Percentiles rank a stretch among this genome's conserved stretches.
Evolutionary conservation across 53 echinoderm and acorn worm genomes (phyloP).

Genomic region (Luidia sarsii): DNA sequence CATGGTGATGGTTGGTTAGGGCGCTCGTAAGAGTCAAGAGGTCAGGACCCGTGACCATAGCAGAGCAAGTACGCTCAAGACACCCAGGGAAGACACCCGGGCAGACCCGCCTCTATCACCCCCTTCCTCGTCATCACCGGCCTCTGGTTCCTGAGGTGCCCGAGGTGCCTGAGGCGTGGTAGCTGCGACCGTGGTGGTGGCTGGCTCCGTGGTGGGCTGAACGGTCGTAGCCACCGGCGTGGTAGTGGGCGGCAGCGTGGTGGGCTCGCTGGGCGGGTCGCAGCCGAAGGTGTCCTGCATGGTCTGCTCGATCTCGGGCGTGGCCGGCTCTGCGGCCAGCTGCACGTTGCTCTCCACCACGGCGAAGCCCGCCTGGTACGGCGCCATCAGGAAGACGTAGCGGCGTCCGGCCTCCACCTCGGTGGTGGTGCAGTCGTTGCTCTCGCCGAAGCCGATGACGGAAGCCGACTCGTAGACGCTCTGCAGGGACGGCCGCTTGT

Average conservation of each 20-base stretch:
- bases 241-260: conserved; percentile 38
- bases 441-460: conserved; percentile 22
- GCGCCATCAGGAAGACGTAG: conserved; percentile 34
- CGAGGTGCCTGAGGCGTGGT: no score
- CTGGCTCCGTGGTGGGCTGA: not conserved
- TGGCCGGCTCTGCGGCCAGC: conserved; percentile 19
- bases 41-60: no score
- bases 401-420: not conserved
- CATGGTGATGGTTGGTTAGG: no score
- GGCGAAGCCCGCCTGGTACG: conserved; percentile 30
- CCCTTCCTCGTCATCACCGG: no score
- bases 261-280: conserved; percentile 14
- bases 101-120: no score
- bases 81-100: no score
- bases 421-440: conserved; percentile 33
- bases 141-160: no score
- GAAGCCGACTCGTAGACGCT: conserved; percentile 7
- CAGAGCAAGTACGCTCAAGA: no score
- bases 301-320: conserved; percentile 7
- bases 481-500: conserved; percentile 2
- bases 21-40: no score
- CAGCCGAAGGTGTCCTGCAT: conserved; percentile 7
- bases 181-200: not conserved
- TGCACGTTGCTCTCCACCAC: conserved; percentile 43
- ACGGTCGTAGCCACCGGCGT: not conserved